A percentile compares a stretch with the other conserved stretches of the same genome.
These are phyloP conservation scores for Acheta domesticus DNA, from an alignment of 2,888 invertebrate species.

Conservation along the genomic window DNA sequence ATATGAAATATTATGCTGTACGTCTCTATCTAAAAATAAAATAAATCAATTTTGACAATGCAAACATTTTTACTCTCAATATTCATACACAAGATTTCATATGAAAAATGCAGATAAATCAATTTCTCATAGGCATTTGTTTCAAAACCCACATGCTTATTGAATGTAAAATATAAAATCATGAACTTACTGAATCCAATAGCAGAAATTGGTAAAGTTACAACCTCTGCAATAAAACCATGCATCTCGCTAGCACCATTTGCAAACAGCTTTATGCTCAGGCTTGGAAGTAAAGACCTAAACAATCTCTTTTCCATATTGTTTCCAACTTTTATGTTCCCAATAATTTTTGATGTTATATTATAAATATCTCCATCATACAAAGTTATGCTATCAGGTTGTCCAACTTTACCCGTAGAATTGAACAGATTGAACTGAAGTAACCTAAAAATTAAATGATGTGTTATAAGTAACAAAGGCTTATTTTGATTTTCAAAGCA, in stretches of 20 bases:
- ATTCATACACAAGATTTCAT: too few relatives aligned
- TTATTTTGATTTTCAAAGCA: too few relatives aligned
- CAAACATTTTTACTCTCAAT: too few relatives aligned
- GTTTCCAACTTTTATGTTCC: slow-evolving; percentile 68
- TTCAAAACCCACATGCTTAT: too few relatives aligned
- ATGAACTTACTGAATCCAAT: slow-evolving; percentile 77
- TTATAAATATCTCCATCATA: slow-evolving; percentile 94
- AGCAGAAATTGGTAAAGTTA: slow-evolving; percentile 88
- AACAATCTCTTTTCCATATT: slow-evolving; percentile 68
- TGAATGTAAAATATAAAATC: too few relatives aligned
- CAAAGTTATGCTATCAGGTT: slow-evolving; percentile 77
- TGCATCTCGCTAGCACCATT: slow-evolving; percentile 91
- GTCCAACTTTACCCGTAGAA: slow-evolving; percentile 74
- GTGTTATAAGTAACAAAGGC: too few relatives aligned
- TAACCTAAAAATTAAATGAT: slow-evolving; percentile 52
- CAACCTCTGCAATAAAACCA: slow-evolving; percentile 96
- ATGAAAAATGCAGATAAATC: too few relatives aligned
- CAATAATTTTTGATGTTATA: slow-evolving; percentile 59
- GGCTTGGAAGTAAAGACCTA: slow-evolving; percentile 69
- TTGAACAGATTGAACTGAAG: slow-evolving; percentile 91
- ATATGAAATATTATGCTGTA: slow-evolving; percentile 84
- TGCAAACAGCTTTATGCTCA: slow-evolving; percentile 88
- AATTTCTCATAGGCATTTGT: not conserved
- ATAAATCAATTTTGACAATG: slow-evolving; percentile 4
- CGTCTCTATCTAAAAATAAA: slow-evolving; percentile 71